Evolutionary conservation across 1,140 invertebrate species (phyloP).

Genomic region (Leguminivora glycinivorella): DNA sequence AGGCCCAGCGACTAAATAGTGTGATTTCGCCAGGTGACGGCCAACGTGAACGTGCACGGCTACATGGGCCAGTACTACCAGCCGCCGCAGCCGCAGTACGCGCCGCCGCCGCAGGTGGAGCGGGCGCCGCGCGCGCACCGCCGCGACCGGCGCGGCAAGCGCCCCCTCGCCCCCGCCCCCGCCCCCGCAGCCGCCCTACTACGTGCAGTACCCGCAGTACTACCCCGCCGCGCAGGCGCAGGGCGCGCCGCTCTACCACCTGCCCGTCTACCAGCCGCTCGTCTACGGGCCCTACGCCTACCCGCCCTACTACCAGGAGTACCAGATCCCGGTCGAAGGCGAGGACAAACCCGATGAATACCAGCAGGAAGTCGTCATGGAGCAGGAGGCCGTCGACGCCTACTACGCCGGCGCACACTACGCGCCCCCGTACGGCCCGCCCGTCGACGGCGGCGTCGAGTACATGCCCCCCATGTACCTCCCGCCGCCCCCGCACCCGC

Average conservation of each 20-base stretch:
- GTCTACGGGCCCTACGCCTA: slow-evolving; percentile 72
- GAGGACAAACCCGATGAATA: slow-evolving; percentile 77
- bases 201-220: slow-evolving; percentile 72
- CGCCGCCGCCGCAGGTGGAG: slow-evolving; percentile 51
- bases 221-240: slow-evolving; percentile 74
- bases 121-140: slow-evolving; percentile 49
- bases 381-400: slow-evolving; percentile 73
- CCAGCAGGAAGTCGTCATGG: slow-evolving; percentile 73
- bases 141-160: slow-evolving; percentile 61
- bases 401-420: slow-evolving; percentile 73
- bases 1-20: no score
- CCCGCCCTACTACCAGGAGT: slow-evolving; percentile 74
- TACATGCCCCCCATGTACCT: slow-evolving; percentile 70
- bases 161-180: slow-evolving; percentile 63
- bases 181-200: slow-evolving; percentile 64
- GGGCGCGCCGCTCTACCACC: slow-evolving; percentile 72
- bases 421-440: slow-evolving; percentile 58
- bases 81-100: slow-evolving; percentile 64
- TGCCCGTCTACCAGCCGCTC: slow-evolving; percentile 72
- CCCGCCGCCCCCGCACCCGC: slow-evolving; percentile 59
- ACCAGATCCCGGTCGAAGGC: slow-evolving; percentile 70
- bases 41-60: slow-evolving; percentile 81
- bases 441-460: slow-evolving; percentile 61
- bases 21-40: slow-evolving; percentile 63
- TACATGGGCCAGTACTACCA: slow-evolving; percentile 79